phyloP scores from a whole-genome alignment of 2,797 vertebrate genomes.

The Tamandua tetradactyla region DNA sequence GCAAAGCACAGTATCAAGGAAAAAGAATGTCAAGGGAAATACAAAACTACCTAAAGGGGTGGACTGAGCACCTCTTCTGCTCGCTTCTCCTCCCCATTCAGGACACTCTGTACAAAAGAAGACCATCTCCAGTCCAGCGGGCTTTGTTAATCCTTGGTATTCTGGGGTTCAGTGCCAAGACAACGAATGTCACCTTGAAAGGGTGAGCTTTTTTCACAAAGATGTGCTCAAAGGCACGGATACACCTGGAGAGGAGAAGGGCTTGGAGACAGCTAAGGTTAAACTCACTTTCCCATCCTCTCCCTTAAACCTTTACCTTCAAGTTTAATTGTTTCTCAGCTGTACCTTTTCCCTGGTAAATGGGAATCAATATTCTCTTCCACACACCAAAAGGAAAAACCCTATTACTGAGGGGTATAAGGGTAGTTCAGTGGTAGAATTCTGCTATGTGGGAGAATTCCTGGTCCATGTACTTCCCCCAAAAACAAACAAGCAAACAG shows the following conservation, averaged over 20 bases:
- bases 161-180: neutral
- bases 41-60: neutral
- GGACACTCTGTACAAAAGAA: accelerated
- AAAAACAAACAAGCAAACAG: too few species aligned
- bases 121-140: too few species aligned
- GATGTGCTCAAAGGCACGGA: neutral
- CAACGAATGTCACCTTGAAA: neutral
- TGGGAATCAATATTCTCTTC: neutral
- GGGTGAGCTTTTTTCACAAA: neutral
- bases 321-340: neutral
- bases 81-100: neutral
- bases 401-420: too few species aligned
- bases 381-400: neutral
- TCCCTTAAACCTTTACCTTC: neutral
- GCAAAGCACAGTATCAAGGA: neutral
- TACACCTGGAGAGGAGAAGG: neutral
- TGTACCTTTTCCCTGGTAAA: neutral
- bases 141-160: neutral
- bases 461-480: too few species aligned
- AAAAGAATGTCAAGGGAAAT: neutral
- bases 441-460: too few species aligned
- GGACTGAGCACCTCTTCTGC: neutral
- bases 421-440: too few species aligned
- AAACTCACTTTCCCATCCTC: neutral
- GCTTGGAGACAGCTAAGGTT: neutral